Base-by-base conservation (phyloP, 2,888 invertebrate genomes). In the Temnothorax rugatulus region DNA sequence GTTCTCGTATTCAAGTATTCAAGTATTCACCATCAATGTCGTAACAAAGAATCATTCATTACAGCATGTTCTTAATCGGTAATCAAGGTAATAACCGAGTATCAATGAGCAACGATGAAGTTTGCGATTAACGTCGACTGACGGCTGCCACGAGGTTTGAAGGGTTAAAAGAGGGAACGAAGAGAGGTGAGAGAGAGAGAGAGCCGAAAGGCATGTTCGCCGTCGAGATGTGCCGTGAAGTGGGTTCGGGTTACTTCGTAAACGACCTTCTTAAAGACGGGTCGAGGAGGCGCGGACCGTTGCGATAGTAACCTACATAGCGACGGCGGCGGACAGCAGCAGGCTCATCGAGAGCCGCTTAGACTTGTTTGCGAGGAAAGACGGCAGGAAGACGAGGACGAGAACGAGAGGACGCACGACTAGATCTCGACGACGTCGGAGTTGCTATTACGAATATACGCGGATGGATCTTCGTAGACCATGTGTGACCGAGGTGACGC, bases 231-330 rank as follows among this genome's bases (percentile, higher is more conserved):
- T 84, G 85, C 59, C 34, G 79, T 38, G 87, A 91, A 91, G 90
- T 91, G 90, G 90, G 88, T 90, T 91, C 91, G 92, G 89, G 91
- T 92, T 91, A 90, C 91, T 89, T 87, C 84, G 90, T 89, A 90
- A 91, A 92, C 91, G 92, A 91, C 91, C 92, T 91, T 91, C 89
- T 92, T 92, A 89, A 91, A 92, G 91, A 86, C 90, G 88, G 90
- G 86, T 89, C 90, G 89, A 83, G 76, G 86, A 85, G 89, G 84
- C 76, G 87, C 87, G 88, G 90, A 90, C 90, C 90, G 90, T 92
- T 91, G 93, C 92, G 90, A 92, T 92, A 92, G 91, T 93, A 93
- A 93, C 93, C 93, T 92, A 93, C 90, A 93, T 93, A 88, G 15
- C 86, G 82, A 75, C 75, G 82, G 25, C 25, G n/a, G 64, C 52